Evolutionary conservation across 2,113 vertebrate genomes (phyloP), one percentile per base, ranked within the genome.

Genomic region (Phalacrocorax aristotelis): DNA sequence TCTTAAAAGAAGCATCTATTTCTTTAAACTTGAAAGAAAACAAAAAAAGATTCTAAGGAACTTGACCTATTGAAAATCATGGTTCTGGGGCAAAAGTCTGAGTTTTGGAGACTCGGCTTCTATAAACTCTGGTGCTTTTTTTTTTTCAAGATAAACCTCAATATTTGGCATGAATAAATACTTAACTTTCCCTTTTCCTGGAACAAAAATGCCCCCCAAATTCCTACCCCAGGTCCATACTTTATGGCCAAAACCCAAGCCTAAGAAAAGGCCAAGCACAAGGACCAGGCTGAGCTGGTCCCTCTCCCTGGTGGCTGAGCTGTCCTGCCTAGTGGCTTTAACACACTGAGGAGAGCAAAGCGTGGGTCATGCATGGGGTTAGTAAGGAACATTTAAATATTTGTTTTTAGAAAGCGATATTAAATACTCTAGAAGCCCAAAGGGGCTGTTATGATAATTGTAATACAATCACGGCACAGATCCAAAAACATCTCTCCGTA

Each of bases 291-390:
- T 60, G 17, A 81, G 22, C 46, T 71, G n/a, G 13, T 57, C 32
- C 21, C 76, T 61, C 25, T 72, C n/a, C 9, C 36, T 58, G 48
- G 21, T 71, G n/a, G 32, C 75, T 58, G 25, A 71, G 25, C 49
- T 23, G 8, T 83, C 58, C 40, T 72, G 13, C 40, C 57, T 30
- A 10, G 22, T 74, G 36, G 15, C 38, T 79, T 54, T 51, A 85
- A 46, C 16, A 40, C 20, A 16, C 17, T 10, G 11, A 61, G 36
- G 74, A 70, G 9, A 74, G 12, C 42, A 62, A 90, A 86, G 12
- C 4, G 0, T 13, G 22, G 48, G 19, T 11, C 40, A n/a, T 25
- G 4, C 13, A 32, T 0, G 5, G 25, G 8, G 10, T 29, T 70
- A 72, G 20, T 34, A 61, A 69, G 51, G 19, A 51, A 46, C 32